Evolutionary conservation across 2,888 invertebrate genomes (phyloP), one percentile per base, ranked within the genome.

Genomic region (Mongoloraphidia duomilia): DNA sequence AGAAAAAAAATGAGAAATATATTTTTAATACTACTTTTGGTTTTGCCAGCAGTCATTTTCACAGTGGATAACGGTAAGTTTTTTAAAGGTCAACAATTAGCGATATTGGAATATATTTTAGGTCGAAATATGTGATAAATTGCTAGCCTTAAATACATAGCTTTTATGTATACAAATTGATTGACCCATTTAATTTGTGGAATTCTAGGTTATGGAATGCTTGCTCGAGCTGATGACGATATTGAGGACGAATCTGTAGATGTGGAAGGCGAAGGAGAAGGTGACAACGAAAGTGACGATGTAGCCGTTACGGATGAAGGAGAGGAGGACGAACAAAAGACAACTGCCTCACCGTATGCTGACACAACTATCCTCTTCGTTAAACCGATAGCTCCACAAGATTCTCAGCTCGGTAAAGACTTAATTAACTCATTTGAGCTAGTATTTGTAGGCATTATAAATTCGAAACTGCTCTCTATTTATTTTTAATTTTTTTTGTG

Each of bases 321-420:
- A 53, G 68, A 72, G 42, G 79, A 77, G 44, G 82, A 82, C 34
- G 80, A 80, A 55, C 76, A 76, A 57, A 76, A 77, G 53, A 75
- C 76, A 3, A 80, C 77, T 54, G 82, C 90, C 3, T 94, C 95
- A 0, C 86, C 89, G 42, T 87, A 95, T 72, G 90, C 91, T 3
- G 92, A 94, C 59, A 90, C 95, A 0, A 84, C 82, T 12, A 79
- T 97, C 61, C 72, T 95, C 51, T 98, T 98, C 67, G 87, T 82
- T 2, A 85, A 83, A 65, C 92, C 91, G 2, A 63, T 80, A 43
- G 67, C 76, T 36, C 74, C 69, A 47, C 80, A 81, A 49, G 75
- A 77, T 53, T 69, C 73, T 56, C 77, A 77, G 62, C 72, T 85
- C 59, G 86, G 85, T 80, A 66, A 38, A 38, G 13, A 38, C 5